These are phyloP conservation scores for Limenitis camilla DNA, from an alignment of 2,888 invertebrate genomes.

Conservation along the genomic window DNA sequence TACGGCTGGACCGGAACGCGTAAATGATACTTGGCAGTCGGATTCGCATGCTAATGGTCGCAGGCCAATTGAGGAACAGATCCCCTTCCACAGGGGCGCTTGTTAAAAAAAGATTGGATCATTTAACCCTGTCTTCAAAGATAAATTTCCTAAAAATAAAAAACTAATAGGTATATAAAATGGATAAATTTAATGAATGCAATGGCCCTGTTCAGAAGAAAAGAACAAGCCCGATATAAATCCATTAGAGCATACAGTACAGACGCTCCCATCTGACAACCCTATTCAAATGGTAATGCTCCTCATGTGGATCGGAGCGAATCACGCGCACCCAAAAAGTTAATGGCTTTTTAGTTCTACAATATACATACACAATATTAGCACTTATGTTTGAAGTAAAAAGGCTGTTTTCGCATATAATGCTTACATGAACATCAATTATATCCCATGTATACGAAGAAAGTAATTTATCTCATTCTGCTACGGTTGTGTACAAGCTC, in stretches of 20 bases:
- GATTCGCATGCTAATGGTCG: too few relatives aligned
- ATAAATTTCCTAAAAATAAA: too few relatives aligned
- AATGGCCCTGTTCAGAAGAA: too few relatives aligned
- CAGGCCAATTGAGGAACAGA: too few relatives aligned
- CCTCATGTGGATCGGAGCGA: conserved; percentile 22
- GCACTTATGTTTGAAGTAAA: conserved; percentile 1
- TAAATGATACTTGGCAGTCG: too few relatives aligned
- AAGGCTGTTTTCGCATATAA: background rate
- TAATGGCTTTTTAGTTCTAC: conserved; percentile 9
- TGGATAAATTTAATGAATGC: too few relatives aligned
- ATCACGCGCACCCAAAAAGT: conserved; percentile 24
- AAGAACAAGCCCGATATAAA: background rate
- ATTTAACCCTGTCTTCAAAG: too few relatives aligned
- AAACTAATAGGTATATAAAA: too few relatives aligned
- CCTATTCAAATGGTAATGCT: conserved; percentile 16
- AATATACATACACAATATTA: conserved; percentile 1
- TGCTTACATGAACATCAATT: background rate
- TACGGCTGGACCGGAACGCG: too few relatives aligned
- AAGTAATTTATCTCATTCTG: conserved; percentile 1
- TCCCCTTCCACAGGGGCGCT: too few relatives aligned
- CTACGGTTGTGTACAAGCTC: background rate
- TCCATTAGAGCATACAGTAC: background rate
- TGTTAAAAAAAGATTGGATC: too few relatives aligned
- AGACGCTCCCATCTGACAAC: conserved; percentile 8
- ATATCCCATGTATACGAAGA: background rate